Conservation (phyloP, 2,797 vertebrate genomes). For the Poeciliopsis presidionis region DNA sequence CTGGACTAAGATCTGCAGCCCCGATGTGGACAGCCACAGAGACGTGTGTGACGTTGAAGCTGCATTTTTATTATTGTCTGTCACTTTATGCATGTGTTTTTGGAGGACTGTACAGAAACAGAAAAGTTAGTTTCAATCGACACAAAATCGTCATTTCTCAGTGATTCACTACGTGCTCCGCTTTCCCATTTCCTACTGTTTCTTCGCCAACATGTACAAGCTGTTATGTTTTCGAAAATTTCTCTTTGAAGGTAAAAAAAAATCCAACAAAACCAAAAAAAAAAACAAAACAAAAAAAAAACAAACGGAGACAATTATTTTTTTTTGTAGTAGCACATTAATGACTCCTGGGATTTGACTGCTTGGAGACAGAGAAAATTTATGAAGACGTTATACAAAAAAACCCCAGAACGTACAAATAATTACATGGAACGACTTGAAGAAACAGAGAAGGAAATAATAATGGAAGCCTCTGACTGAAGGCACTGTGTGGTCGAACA, state of each 20-base stretch:
- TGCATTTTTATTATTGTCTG: not conserved
- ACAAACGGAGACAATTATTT: not conserved
- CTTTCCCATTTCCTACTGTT: not conserved
- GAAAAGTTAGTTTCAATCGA: conserved; percentile 11
- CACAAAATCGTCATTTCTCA: not conserved
- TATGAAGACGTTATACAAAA: conserved; percentile 1
- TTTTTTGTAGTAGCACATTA: conserved; percentile 8
- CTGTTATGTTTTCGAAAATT: not conserved
- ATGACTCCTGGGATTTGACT: conserved; percentile 36
- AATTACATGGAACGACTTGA: not conserved
- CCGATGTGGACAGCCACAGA: conserved; percentile 24
- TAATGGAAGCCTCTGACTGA: not conserved
- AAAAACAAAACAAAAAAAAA: too few relatives aligned
- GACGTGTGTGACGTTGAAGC: conserved; percentile 38
- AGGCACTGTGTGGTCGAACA: too few relatives aligned
- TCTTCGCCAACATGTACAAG: not conserved
- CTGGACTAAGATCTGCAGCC: conserved; percentile 15
- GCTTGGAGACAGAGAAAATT: conserved; percentile 26
- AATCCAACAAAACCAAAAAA: too few relatives aligned
- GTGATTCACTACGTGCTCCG: not conserved
- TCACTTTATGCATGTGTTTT: conserved; percentile 1
- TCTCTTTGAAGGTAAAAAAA: not conserved
- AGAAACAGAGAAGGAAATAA: not conserved
- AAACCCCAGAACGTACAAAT: not conserved
- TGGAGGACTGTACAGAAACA: not conserved